These are phyloP conservation scores for Andrena camellia DNA, from an alignment of 2,888 invertebrate species.

Conservation along the genomic window DNA sequence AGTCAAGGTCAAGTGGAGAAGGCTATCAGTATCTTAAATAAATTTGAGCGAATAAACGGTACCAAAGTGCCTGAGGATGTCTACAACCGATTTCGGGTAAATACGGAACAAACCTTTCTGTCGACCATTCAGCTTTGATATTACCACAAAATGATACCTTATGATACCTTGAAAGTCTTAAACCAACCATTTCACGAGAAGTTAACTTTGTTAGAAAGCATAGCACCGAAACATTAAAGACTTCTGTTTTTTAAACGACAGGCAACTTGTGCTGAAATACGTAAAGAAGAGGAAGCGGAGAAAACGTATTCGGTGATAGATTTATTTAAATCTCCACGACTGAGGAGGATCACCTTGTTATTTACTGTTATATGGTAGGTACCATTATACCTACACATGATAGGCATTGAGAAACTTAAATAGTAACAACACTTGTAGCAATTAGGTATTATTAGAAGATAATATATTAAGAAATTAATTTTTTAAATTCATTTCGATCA, in stretches of 20 bases:
- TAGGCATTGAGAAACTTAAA: neutral
- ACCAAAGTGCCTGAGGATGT: conserved; percentile 91
- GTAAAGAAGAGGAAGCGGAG: conserved; percentile 90
- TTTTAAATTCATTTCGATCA: too few species aligned
- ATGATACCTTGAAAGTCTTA: too few species aligned
- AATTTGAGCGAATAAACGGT: conserved; percentile 92
- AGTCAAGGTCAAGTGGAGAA: conserved; percentile 94
- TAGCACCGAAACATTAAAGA: neutral
- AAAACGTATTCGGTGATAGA: conserved; percentile 92
- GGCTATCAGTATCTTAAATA: conserved; percentile 91
- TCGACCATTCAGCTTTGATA: neutral
- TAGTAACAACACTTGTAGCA: neutral
- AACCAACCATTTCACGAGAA: neutral
- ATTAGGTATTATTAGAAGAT: neutral
- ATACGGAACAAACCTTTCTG: conserved; percentile 55
- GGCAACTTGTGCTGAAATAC: conserved; percentile 88
- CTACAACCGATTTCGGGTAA: conserved; percentile 91
- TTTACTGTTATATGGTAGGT: conserved; percentile 92
- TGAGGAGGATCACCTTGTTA: conserved; percentile 91
- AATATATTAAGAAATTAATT: neutral
- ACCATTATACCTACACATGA: too few species aligned
- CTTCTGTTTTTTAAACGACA: conserved; percentile 42
- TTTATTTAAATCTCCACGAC: conserved; percentile 91
- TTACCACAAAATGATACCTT: neutral
- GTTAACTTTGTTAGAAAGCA: neutral